Conservation (phyloP, 2,888 invertebrate genomes). For the Epinotia demarniana region DNA sequence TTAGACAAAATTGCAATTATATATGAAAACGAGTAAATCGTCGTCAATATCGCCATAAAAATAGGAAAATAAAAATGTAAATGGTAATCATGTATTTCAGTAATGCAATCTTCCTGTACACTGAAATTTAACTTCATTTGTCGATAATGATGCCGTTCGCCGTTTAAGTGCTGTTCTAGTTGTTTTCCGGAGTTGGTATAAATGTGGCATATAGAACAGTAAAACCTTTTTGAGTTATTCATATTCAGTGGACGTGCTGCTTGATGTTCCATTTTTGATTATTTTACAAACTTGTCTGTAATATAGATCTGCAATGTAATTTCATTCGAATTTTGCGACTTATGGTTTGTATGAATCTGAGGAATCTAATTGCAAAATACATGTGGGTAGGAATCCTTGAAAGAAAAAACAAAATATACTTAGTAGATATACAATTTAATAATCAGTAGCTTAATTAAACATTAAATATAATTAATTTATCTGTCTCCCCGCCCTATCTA, state of each 20-base stretch:
- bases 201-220: slow-evolving; percentile 69
- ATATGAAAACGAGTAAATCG: slow-evolving; percentile 70
- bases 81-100: slow-evolving; percentile 61
- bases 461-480: no score
- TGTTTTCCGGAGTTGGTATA: slow-evolving; percentile 76
- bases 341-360: not conserved
- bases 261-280: slow-evolving; percentile 4
- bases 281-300: not conserved
- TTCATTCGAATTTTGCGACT: not conserved
- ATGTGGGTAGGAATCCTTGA: not conserved
- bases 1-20: slow-evolving; percentile 58
- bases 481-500: no score
- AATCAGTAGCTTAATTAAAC: no score
- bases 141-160: slow-evolving; percentile 73
- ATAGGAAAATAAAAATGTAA: slow-evolving; percentile 63
- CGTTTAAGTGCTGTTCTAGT: slow-evolving; percentile 75
- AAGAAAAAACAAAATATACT: not conserved
- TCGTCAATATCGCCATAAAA: slow-evolving; percentile 65
- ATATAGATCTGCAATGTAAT: not conserved
- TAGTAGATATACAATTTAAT: no score
- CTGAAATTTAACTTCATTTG: slow-evolving; percentile 63
- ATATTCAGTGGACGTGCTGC: not conserved
- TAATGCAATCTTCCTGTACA: slow-evolving; percentile 52
- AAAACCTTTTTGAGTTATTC: slow-evolving; percentile 55
- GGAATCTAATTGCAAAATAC: not conserved